Evolutionary conservation across 1,140 invertebrate species (phyloP).

Genomic region (Hermatobates lingyangjiaoensis): DNA sequence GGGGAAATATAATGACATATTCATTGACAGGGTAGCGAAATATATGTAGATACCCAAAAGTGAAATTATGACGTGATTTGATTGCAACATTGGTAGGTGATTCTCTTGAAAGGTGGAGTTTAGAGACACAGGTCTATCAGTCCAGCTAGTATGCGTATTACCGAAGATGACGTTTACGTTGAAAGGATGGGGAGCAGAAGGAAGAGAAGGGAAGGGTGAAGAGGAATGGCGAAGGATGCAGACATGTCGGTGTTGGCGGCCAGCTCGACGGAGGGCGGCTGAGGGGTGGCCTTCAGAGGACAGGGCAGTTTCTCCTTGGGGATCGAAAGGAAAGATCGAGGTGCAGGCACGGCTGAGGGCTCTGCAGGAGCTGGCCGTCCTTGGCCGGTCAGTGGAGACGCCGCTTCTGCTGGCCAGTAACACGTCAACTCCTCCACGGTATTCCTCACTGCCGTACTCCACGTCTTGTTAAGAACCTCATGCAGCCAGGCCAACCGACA

Average conservation of each 20-base stretch:
- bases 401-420: slow-evolving; percentile 4
- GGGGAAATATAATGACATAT: too few species aligned
- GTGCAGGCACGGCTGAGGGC: background rate
- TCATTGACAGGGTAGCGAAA: too few species aligned
- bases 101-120: too few species aligned
- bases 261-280: slow-evolving; percentile 3
- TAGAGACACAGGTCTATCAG: too few species aligned
- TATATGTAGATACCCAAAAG: too few species aligned
- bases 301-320: slow-evolving; percentile 4
- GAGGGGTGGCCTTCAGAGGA: slow-evolving; percentile 1
- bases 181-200: too few species aligned
- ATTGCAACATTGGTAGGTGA: too few species aligned
- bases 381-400: background rate
- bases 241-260: slow-evolving; percentile 2
- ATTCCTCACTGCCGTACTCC: slow-evolving; percentile 39
- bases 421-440: slow-evolving; percentile 45
- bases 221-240: too few species aligned
- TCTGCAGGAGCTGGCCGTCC: background rate
- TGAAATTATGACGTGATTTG: too few species aligned
- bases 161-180: too few species aligned
- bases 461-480: slow-evolving; percentile 45
- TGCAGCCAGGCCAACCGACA: slow-evolving; percentile 58
- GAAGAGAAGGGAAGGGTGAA: too few species aligned
- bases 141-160: too few species aligned
- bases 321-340: slow-evolving; percentile 1